phyloP scores from a whole-genome alignment of 2,888 invertebrate species.

The Tipula confusa region DNA sequence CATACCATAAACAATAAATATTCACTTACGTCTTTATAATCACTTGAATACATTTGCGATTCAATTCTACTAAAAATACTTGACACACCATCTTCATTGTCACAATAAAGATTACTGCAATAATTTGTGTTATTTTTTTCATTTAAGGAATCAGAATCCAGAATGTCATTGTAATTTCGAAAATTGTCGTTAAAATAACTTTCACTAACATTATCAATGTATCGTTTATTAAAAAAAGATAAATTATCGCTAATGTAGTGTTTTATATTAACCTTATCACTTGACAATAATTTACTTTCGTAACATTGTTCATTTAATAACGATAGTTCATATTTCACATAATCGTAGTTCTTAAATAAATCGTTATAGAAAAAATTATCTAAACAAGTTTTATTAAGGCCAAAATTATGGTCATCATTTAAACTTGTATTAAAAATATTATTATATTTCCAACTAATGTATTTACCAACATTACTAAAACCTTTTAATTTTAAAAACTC shows the following conservation, averaged over 20 bases:
- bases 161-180: background rate
- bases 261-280: background rate
- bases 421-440: conserved; percentile 39
- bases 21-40: background rate
- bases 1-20: too few species aligned
- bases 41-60: conserved; percentile 29
- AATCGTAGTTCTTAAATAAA: conserved; percentile 30
- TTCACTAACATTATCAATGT: conserved; percentile 26
- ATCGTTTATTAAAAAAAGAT: conserved; percentile 29
- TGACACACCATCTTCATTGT: background rate
- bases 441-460: conserved; percentile 46
- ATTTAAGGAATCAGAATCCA: background rate
- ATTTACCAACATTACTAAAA: conserved; percentile 41
- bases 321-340: background rate
- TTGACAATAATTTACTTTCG: background rate
- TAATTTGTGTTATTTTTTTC: background rate
- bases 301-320: background rate
- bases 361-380: conserved; percentile 33
- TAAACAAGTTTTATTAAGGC: background rate
- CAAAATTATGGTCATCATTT: background rate
- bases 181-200: background rate
- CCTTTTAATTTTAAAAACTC: conserved; percentile 43
- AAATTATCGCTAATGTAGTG: background rate
- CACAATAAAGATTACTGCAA: background rate
- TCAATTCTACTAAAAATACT: background rate